phyloP scores from a whole-genome alignment of 2,888 invertebrate genomes.

The Lagria hirta region DNA sequence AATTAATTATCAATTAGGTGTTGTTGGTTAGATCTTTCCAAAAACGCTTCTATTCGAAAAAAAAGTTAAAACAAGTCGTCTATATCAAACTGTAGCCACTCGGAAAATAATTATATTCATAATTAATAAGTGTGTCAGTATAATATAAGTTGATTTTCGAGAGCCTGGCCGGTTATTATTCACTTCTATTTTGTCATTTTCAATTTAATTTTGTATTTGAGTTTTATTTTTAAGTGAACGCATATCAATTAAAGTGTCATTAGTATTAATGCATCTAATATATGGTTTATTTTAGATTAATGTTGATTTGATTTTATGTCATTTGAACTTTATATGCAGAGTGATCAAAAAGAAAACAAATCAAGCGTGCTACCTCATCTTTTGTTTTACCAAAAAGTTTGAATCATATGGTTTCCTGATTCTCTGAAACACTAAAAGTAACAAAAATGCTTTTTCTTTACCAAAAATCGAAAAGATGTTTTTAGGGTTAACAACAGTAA shows the following conservation, averaged over 20 bases:
- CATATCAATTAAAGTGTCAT: constrained; percentile 38
- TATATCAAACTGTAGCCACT: constrained; percentile 9
- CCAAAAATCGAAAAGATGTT: no score
- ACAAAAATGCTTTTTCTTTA: no score
- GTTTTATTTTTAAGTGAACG: constrained; percentile 4
- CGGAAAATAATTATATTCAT: constrained; percentile 21
- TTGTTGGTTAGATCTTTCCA: no score
- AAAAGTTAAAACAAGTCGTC: no score
- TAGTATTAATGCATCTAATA: constrained; percentile 41
- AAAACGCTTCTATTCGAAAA: constrained; percentile 8
- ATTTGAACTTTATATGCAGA: no score
- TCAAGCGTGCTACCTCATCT: no score
- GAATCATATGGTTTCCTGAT: no score
- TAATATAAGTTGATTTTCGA: constrained; percentile 7
- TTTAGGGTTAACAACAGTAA: no score
- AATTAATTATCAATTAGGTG: constrained; percentile 24
- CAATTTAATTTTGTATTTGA: constrained; percentile 30
- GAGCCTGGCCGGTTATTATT: constrained; percentile 20
- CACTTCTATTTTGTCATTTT: constrained; percentile 35
- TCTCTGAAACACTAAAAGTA: no score
- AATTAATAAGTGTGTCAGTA: constrained; percentile 21
- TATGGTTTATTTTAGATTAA: constrained; percentile 40
- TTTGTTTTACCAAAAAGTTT: no score
- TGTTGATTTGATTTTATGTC: constrained; percentile 34
- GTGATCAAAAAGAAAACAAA: no score